Base-by-base conservation (phyloP, 2,113 vertebrate genomes). In the Globicephala melas region DNA sequence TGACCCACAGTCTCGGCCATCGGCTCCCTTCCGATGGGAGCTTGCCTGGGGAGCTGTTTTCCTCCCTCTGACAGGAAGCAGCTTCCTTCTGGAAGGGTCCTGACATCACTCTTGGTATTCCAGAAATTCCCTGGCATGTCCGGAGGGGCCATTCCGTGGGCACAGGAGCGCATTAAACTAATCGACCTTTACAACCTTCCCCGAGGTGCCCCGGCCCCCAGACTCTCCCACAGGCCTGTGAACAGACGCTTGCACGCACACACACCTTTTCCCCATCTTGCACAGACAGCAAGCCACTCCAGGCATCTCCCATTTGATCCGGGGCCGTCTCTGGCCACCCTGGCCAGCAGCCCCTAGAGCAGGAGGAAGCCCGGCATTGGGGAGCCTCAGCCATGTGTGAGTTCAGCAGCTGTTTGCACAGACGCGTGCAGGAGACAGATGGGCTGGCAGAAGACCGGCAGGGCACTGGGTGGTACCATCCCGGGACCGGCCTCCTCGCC, bases 151-250 rank as follows among this genome's bases (percentile, higher is more conserved):
- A 1, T 71, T 10, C 60, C 8, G 9, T 8, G 4, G 53, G 23
- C 63, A 28, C 0, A 0, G 44, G 77, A 58, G 89, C 0, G 0
- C 8, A 3, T 1, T 0, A n/a, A n/a, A 15, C 65, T 31, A 5
- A 28, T 8, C n/a, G 9, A 15, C 15, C 25, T 63, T 36, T 5
- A 17, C 11, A 14, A 12, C 41, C 28, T 70, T 63, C 25, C 41
- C 9, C 0, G 1, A 55, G 73, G 47, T 3, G 31, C 31, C 81
- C n/a, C 50, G 80, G 73, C 41, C 81, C 17, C 38, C 4, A 8
- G 38, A n/a, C 71, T 33, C 31, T 77, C 76, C 76, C 76, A 13
- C 18, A 5, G 47, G 47, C 76, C 3, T 0, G 47, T 18, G 18
- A 70, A 5, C 70, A 38, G 7, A 18, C 31, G 12, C 65, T 8